These are phyloP conservation scores for Tychaedon coryphoeus DNA, from an alignment of 2,113 vertebrate species.

Conservation along the genomic window DNA sequence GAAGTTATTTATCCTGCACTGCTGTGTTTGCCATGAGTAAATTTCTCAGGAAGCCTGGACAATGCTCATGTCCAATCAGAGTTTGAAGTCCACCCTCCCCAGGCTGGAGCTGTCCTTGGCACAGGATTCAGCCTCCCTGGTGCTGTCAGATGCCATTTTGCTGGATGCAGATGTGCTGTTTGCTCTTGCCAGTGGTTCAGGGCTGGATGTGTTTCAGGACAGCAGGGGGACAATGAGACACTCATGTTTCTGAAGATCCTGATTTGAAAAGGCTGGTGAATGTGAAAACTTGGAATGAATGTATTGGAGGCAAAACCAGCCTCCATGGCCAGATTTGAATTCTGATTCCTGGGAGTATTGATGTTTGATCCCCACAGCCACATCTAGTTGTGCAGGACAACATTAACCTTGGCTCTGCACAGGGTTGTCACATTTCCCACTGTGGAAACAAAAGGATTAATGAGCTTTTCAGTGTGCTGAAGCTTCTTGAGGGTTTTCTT, in stretches of 20 bases:
- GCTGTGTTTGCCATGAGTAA: not conserved
- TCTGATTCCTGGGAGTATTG: not conserved
- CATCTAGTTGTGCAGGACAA: not conserved
- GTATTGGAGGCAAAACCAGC: not conserved
- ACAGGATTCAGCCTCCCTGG: not conserved
- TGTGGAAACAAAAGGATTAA: not conserved
- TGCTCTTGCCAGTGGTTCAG: not conserved
- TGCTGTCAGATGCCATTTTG: not conserved
- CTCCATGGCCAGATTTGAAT: not conserved
- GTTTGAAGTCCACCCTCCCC: not conserved
- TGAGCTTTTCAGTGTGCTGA: not conserved
- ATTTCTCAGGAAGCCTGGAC: not conserved
- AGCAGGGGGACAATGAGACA: not conserved
- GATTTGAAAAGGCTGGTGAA: not conserved
- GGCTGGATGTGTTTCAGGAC: not conserved
- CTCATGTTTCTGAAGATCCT: not conserved
- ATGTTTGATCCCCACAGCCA: not conserved
- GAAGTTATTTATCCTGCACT: not conserved
- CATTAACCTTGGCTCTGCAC: not conserved
- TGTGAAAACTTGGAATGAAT: not conserved
- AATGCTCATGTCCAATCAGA: not conserved
- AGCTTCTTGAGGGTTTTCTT: not conserved
- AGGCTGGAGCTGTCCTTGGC: not conserved
- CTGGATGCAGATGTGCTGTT: not conserved
- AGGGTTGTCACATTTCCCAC: not conserved